Percentiles rank a stretch among this genome's conserved stretches.
Conservation (phyloP, 2,888 invertebrate genomes). For the Pterostichus madidus region DNA sequence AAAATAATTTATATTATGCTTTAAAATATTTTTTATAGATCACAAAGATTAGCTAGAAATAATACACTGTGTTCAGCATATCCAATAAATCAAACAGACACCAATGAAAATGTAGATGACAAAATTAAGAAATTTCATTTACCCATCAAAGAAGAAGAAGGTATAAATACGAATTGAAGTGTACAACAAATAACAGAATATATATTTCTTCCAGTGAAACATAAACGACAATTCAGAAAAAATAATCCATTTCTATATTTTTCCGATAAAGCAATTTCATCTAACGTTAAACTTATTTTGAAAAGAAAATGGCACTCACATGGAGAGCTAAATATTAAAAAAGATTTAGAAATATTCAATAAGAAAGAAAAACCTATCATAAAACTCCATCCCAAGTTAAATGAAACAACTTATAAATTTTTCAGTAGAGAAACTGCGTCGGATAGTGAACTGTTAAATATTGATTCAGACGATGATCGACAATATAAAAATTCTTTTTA, state of each 20-base stretch:
- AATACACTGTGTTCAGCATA: background rate
- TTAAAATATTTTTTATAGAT: background rate
- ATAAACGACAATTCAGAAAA: slow-evolving; percentile 43
- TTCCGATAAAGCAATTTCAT: slow-evolving; percentile 62
- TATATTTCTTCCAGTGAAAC: slow-evolving; percentile 17
- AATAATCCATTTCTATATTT: slow-evolving; percentile 55
- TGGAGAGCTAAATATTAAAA: slow-evolving; percentile 43
- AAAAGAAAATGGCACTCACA: slow-evolving; percentile 61
- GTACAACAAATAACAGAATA: no score
- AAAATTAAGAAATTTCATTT: slow-evolving; percentile 8
- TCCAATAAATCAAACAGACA: background rate
- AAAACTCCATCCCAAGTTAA: background rate
- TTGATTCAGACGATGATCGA: slow-evolving; percentile 44
- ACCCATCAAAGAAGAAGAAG: background rate
- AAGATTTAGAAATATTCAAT: slow-evolving; percentile 14
- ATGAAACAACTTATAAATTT: background rate
- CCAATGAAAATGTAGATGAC: background rate
- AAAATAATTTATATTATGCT: no score
- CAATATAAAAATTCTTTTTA: slow-evolving; percentile 20
- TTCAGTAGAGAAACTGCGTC: slow-evolving; percentile 61
- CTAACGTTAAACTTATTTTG: slow-evolving; percentile 51
- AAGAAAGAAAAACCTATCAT: slow-evolving; percentile 30
- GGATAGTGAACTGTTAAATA: slow-evolving; percentile 64
- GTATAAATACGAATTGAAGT: background rate
- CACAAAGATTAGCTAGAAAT: slow-evolving; percentile 1